These are phyloP conservation scores for Ochotona curzoniae DNA, from an alignment of 2,113 vertebrate genomes.

Conservation along the genomic window DNA sequence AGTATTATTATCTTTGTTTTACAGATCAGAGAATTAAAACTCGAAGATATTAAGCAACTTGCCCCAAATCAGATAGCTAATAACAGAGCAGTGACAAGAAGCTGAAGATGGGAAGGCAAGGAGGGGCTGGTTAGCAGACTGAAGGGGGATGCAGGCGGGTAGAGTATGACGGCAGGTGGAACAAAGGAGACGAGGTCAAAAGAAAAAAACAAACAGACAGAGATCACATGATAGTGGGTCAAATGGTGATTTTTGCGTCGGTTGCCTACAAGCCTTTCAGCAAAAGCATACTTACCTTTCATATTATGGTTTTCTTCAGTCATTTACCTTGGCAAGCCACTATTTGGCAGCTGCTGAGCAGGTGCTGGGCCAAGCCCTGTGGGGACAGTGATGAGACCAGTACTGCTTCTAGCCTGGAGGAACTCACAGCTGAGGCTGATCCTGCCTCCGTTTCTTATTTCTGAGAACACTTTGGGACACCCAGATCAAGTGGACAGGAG, in stretches of 20 bases:
- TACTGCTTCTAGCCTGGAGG: neutral
- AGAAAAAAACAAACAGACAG: neutral
- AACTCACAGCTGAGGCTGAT: neutral
- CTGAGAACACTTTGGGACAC: neutral
- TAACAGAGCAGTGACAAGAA: neutral
- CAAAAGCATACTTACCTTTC: neutral
- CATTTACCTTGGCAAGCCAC: neutral
- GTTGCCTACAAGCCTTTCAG: neutral
- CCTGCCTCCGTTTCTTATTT: neutral
- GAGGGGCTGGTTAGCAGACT: accelerated
- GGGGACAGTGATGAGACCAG: neutral
- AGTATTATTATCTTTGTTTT: neutral
- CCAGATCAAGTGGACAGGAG: neutral
- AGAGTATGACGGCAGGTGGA: neutral
- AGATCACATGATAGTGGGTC: too few relatives aligned
- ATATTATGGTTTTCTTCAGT: neutral
- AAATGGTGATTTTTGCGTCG: neutral
- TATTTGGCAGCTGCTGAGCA: neutral
- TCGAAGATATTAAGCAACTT: neutral
- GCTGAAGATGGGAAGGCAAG: neutral
- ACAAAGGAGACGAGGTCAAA: neutral
- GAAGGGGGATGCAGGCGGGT: neutral
- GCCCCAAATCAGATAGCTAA: neutral
- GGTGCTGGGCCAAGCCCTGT: neutral
- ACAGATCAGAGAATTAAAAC: neutral